Evolutionary conservation across 2,888 invertebrate species (phyloP).

Genomic region (Lacanobia oleracea): DNA sequence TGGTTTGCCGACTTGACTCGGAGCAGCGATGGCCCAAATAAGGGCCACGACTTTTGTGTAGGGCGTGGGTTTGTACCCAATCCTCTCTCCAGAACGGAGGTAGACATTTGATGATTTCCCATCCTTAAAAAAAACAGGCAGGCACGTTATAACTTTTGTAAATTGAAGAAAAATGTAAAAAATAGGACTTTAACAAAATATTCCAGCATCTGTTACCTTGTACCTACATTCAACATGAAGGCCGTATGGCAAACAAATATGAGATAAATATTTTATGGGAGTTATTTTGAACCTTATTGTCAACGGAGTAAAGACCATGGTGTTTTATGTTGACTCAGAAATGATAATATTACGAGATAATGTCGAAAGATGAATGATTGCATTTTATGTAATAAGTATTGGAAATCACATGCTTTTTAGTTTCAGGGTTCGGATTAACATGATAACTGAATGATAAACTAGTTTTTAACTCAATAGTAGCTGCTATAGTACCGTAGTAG

Average conservation of each 20-base stretch:
- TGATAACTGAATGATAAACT: constrained; percentile 43
- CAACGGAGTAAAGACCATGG: constrained; percentile 23
- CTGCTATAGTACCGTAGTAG: too few species aligned
- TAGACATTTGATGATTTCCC: too few species aligned
- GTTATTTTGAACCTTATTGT: constrained; percentile 49
- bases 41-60: too few species aligned
- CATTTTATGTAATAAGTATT: constrained; percentile 43
- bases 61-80: too few species aligned
- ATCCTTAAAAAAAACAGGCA: too few species aligned
- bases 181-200: constrained; percentile 25
- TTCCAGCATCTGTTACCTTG: constrained; percentile 46
- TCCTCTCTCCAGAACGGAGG: too few species aligned
- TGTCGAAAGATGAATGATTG: constrained; percentile 77
- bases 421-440: constrained; percentile 48
- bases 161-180: too few species aligned
- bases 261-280: constrained; percentile 32
- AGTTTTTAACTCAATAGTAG: not conserved
- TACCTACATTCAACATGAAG: constrained; percentile 37
- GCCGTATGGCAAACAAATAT: constrained; percentile 24
- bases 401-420: constrained; percentile 67
- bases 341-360: constrained; percentile 68
- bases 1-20: too few species aligned
- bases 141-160: too few species aligned
- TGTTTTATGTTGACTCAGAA: constrained; percentile 36
- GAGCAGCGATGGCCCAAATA: too few species aligned